phyloP scores from a whole-genome alignment of 2,797 vertebrate species.

The Lagocephalus sceleratus region DNA sequence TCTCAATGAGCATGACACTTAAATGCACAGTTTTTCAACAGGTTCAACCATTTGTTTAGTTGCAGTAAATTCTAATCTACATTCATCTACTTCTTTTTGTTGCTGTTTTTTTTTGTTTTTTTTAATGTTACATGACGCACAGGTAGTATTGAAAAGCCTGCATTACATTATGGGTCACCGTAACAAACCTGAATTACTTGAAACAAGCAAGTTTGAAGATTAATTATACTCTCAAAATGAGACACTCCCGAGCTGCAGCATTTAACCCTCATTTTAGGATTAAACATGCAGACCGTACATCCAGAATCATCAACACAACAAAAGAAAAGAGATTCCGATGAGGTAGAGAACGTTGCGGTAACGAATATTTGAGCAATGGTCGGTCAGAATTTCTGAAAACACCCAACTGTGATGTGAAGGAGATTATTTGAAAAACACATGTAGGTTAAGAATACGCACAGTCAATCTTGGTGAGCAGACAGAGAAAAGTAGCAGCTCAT shows the following conservation, averaged over 20 bases:
- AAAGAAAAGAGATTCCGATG: background rate
- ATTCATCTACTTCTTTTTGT: too few species aligned
- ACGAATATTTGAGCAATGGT: slow-evolving; percentile 2
- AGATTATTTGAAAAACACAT: too few species aligned
- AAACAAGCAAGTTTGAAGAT: slow-evolving; percentile 6
- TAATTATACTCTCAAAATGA: background rate
- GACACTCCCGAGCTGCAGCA: background rate
- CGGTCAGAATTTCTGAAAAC: too few species aligned
- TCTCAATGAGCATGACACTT: background rate
- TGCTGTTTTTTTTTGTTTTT: background rate
- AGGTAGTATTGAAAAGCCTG: background rate
- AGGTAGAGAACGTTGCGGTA: slow-evolving; percentile 2
- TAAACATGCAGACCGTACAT: background rate
- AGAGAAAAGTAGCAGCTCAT: too few species aligned
- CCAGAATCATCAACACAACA: background rate
- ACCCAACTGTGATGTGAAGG: too few species aligned
- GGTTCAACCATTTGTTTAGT: background rate
- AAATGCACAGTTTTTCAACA: background rate
- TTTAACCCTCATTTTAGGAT: background rate
- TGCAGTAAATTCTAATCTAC: background rate
- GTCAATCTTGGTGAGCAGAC: slow-evolving; percentile 4
- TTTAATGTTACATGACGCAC: background rate
- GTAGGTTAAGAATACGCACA: slow-evolving; percentile 4
- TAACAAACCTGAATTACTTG: slow-evolving; percentile 1
- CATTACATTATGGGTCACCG: slow-evolving; percentile 1